Evolutionary conservation across 2,113 vertebrate genomes (phyloP), one percentile per base, ranked within the genome.

Genomic region (Edolisoma coerulescens): DNA sequence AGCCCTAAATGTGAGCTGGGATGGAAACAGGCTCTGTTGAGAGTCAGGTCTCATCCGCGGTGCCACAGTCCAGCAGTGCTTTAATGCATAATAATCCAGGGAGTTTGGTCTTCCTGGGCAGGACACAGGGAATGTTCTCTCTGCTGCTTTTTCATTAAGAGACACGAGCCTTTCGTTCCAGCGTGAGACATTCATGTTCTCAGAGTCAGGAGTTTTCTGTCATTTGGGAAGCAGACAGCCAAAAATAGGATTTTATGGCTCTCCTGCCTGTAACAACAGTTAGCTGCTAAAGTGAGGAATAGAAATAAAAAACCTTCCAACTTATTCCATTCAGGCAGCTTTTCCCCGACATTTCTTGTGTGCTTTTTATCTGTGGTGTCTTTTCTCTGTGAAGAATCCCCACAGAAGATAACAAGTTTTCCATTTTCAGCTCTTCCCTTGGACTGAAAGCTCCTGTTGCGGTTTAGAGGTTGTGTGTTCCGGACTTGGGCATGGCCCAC

Each of bases 1-100:
- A 96, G 94, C 93, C 89, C 69, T 97, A 93, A 93, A 97, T 95
- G 89, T 95, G 96, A 97, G 91, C 96, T 95, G 84, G 89, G 93
- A 92, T 97, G 96, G 96, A 97, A 97, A 96, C 89, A 91, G 89
- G 16, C 94, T 95, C 81, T 95, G 74, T 53, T 89, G 60, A 87
- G 92, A 95, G 96, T 96, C 91, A 95, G 94, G 87, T 96, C 96
- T 96, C 93, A 93, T 96, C 84, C 1, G 3, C 61, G 69, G 56
- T 9, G 91, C 84, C 79, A n/a, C 65, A 68, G 77, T 60, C 89
- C 37, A 90, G 65, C 0, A 32, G 52, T 92, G 94, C 84, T 91
- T 84, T 93, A 87, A 59, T 87, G 94, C 87, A 89, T 93, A 61
- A 92, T 94, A 91, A 93, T 85, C 91, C 68, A 13, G 9, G 11